Evolutionary conservation across 2,113 vertebrate genomes (phyloP), one percentile per base, ranked within the genome.

Genomic region (Motacilla alba): DNA sequence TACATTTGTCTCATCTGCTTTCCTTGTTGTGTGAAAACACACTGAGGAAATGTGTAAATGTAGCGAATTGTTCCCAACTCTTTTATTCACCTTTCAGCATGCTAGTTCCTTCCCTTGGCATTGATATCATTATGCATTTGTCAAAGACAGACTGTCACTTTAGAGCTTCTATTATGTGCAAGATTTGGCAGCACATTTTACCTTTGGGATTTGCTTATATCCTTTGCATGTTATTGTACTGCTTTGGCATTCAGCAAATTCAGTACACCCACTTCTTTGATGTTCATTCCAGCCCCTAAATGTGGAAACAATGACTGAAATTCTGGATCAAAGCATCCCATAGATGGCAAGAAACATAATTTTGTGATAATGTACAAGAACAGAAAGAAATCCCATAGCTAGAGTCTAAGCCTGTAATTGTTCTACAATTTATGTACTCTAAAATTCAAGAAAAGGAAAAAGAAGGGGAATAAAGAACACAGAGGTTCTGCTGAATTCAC

Each of bases 301-400:
- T 98, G 98, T 98, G 98, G 98, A 98, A 98, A 98, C 98, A 98
- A 98, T 98, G 98, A 98, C 97, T 97, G 94, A 98, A 96, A 98
- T 93, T 98, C 97, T 98, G 97, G 97, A 98, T 98, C 98, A 98
- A 98, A 98, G 98, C 91, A 94, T 97, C 96, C 95, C 83, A 87
- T 97, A 94, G 96, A 98, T 93, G 96, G 96, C 93, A 97, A 93
- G 95, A 97, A 96, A 94, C 83, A 83, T 82, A 94, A 92, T 95
- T 95, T 95, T 96, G 87, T 93, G 96, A 97, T 95, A 96, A 96
- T 96, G 95, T 97, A 97, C 91, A 96, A 86, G 92, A 96, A 85
- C 47, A 96, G 84, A 98, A 92, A 94, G 66, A 78, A 91, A 90
- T 68, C 52, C 70, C 74, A 53, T 13, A 69, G 49, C 49, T 80